Percentiles rank a stretch among this genome's conserved stretches.
Evolutionary conservation across 2,113 vertebrate genomes (phyloP).

Genomic region (Morphnarchus princeps): DNA sequence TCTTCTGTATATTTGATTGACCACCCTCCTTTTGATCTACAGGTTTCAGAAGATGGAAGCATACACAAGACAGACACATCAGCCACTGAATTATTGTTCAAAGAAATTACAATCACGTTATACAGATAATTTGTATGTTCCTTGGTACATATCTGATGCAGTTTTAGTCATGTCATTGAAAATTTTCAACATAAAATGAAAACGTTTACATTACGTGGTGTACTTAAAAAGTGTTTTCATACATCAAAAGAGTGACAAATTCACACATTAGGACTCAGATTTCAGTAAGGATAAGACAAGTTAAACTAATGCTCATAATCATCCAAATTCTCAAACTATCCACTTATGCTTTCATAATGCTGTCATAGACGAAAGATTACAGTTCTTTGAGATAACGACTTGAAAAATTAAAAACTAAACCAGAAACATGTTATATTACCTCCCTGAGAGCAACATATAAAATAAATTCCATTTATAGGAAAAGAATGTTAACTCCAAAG

Average conservation of each 20-base stretch:
- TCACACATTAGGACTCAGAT: neutral
- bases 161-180: neutral
- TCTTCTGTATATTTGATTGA: slow-evolving; percentile 25
- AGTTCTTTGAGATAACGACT: neutral
- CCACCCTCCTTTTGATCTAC: neutral
- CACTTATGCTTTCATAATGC: neutral
- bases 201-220: neutral
- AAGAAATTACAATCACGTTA: neutral
- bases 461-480: neutral
- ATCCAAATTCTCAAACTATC: neutral
- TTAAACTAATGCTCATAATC: neutral
- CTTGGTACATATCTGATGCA: neutral
- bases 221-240: neutral
- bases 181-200: neutral
- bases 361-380: neutral
- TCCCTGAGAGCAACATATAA: neutral
- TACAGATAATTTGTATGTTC: neutral
- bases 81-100: neutral
- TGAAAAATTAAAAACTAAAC: neutral
- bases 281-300: neutral
- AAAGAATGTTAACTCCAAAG: neutral
- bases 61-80: neutral
- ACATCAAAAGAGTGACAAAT: neutral
- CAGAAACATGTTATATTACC: neutral
- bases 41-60: neutral